Conservation (phyloP, 2,888 invertebrate genomes). For the Prenolepis imparis region DNA sequence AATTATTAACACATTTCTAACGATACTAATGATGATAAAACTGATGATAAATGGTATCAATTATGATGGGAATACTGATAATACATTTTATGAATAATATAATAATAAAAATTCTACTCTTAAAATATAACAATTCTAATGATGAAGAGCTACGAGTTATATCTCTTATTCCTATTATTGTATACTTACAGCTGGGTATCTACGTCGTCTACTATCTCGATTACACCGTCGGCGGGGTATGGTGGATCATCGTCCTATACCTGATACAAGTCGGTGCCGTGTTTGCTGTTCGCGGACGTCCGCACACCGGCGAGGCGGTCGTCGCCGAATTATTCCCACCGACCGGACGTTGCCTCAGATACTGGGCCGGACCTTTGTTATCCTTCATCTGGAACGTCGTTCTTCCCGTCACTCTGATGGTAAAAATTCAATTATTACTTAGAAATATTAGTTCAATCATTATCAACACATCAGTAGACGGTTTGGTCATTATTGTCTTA, state of each 20-base stretch:
- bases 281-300: constrained; percentile 94
- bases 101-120: no score
- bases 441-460: not conserved
- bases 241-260: constrained; percentile 95
- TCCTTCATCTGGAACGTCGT: constrained; percentile 96
- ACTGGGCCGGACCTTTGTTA: constrained; percentile 90
- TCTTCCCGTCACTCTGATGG: constrained; percentile 93
- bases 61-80: not conserved
- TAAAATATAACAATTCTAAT: constrained; percentile 14
- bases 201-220: constrained; percentile 94
- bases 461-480: no score
- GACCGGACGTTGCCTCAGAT: constrained; percentile 86
- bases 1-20: not conserved
- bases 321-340: constrained; percentile 89
- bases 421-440: constrained; percentile 80
- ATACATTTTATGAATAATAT: not conserved
- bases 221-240: constrained; percentile 93
- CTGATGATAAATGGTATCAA: constrained; percentile 5
- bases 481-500: not conserved
- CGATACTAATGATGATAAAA: not conserved
- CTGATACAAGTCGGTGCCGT: constrained; percentile 93
- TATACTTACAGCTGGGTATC: constrained; percentile 90
- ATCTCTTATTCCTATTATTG: not conserved
- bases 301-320: constrained; percentile 93
- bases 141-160: not conserved